phyloP scores from a whole-genome alignment of 2,797 vertebrate species.

The Sciaenops ocellatus region DNA sequence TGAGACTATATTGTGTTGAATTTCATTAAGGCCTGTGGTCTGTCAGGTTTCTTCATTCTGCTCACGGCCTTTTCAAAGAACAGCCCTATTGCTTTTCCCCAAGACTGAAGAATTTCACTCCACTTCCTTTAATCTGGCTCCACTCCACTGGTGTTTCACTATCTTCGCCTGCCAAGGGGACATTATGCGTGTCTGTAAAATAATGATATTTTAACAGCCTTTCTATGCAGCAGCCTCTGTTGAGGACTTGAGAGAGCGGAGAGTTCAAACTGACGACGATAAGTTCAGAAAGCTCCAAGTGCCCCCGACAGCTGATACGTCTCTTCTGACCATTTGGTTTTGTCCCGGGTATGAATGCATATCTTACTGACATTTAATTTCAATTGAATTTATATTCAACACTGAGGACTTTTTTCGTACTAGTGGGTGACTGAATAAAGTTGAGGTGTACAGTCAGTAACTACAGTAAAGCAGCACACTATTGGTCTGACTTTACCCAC shows the following conservation, averaged over 20 bases:
- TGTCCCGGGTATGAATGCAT: neutral
- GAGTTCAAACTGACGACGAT: constrained; percentile 22
- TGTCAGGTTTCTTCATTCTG: constrained; percentile 47
- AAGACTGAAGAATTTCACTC: constrained; percentile 58
- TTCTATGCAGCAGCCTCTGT: constrained; percentile 25
- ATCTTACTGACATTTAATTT: constrained; percentile 8
- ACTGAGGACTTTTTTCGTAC: neutral
- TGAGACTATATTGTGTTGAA: constrained; percentile 51
- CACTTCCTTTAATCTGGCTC: constrained; percentile 67
- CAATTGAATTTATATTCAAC: constrained; percentile 19
- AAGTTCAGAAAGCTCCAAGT: constrained; percentile 24
- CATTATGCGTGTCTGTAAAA: constrained; percentile 66
- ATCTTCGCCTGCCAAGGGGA: constrained; percentile 58
- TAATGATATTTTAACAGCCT: constrained; percentile 62
- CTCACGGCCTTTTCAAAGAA: constrained; percentile 60
- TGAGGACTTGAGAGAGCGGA: constrained; percentile 31
- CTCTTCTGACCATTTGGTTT: neutral
- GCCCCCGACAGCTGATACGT: neutral
- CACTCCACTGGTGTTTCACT: constrained; percentile 53
- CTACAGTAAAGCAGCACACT: neutral
- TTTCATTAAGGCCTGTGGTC: constrained; percentile 52
- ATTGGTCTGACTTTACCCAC: neutral
- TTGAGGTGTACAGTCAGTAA: neutral
- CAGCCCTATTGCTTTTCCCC: constrained; percentile 46
- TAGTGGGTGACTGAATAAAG: neutral